These are phyloP conservation scores for Drosophila pectinifera DNA, from an alignment of 1,140 invertebrate genomes.

Conservation along the genomic window DNA sequence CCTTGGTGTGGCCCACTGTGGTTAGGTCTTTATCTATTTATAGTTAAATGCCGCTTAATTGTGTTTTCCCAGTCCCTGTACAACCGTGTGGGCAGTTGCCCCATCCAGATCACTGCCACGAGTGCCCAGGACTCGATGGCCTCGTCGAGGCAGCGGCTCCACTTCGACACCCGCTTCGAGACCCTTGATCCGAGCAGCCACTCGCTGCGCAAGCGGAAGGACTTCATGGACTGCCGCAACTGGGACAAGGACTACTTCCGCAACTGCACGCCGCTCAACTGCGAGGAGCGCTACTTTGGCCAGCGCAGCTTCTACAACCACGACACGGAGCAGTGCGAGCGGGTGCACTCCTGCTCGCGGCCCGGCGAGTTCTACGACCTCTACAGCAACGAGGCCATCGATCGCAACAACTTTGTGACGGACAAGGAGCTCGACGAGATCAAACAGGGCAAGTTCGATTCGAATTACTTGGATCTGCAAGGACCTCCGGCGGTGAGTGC, in stretches of 20 bases:
- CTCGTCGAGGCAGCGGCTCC: conserved; percentile 43
- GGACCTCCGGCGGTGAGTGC: conserved; percentile 16
- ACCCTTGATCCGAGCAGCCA: conserved; percentile 59
- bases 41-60: too few species aligned
- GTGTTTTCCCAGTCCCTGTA: conserved; percentile 54
- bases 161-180: conserved; percentile 74
- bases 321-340: conserved; percentile 57
- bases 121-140: conserved; percentile 41
- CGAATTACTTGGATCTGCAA: conserved; percentile 51
- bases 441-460: conserved; percentile 51
- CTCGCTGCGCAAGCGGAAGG: conserved; percentile 44
- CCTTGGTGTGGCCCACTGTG: conserved; percentile 75
- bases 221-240: conserved; percentile 65
- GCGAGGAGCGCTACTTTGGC: conserved; percentile 79
- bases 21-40: conserved; percentile 31
- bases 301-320: conserved; percentile 69
- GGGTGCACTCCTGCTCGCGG: conserved; percentile 16
- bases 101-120: conserved; percentile 50
- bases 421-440: conserved; percentile 56
- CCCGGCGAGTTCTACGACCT: conserved; percentile 56
- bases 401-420: conserved; percentile 50
- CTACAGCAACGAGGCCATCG: conserved; percentile 62
- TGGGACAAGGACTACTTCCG: conserved; percentile 74
- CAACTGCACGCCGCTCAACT: conserved; percentile 73
- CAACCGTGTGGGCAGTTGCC: conserved; percentile 77